phyloP scores from a whole-genome alignment of 2,797 vertebrate species.

The Ctenopoma kingsleyae region DNA sequence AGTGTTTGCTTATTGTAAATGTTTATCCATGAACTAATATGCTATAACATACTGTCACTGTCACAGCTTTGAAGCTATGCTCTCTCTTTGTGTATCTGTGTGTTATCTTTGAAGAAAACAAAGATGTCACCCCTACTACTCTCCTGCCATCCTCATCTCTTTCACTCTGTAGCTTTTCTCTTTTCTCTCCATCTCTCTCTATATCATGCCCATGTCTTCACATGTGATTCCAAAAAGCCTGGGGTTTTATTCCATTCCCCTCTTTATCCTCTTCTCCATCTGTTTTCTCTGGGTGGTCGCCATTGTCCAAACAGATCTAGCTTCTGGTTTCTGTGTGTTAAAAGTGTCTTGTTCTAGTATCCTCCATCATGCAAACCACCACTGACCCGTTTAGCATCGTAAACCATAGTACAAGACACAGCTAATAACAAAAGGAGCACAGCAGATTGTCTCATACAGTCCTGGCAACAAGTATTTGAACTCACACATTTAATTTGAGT shows the following conservation, averaged over 20 bases:
- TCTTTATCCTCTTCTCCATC: conserved; percentile 48
- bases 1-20: too few relatives aligned
- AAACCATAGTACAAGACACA: neutral
- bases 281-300: conserved; percentile 59
- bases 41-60: neutral
- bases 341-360: neutral
- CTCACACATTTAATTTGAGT: too few relatives aligned
- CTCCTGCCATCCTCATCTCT: neutral
- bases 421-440: neutral
- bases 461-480: too few relatives aligned
- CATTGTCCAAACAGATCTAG: conserved; percentile 33
- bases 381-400: neutral
- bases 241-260: conserved; percentile 61
- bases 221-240: conserved; percentile 47
- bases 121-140: neutral
- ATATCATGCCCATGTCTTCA: neutral
- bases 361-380: neutral
- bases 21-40: too few relatives aligned
- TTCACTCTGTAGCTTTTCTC: neutral
- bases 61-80: neutral
- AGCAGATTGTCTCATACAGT: conserved; percentile 5
- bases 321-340: conserved; percentile 19
- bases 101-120: neutral
- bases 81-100: neutral
- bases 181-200: conserved; percentile 11